These are phyloP conservation scores for Copidosoma floridanum DNA, from an alignment of 1,140 invertebrate genomes.

Conservation along the genomic window DNA sequence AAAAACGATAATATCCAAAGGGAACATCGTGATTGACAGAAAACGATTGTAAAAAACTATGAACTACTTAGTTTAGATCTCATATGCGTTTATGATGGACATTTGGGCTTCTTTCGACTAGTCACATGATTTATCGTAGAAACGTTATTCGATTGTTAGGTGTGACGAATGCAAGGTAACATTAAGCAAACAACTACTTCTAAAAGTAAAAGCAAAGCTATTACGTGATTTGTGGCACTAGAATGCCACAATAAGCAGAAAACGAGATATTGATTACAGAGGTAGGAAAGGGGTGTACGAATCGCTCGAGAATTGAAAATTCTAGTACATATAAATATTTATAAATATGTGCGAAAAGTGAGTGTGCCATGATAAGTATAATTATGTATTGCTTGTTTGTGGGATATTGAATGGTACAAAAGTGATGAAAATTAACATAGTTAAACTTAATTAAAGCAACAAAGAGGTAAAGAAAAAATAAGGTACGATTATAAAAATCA, in stretches of 20 bases:
- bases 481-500: constrained; percentile 5
- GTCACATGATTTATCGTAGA: neutral
- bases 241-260: neutral
- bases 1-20: constrained; percentile 18
- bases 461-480: neutral
- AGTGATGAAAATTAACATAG: constrained; percentile 29
- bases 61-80: constrained; percentile 14
- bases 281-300: constrained; percentile 37
- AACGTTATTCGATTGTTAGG: neutral
- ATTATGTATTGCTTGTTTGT: no score
- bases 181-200: neutral
- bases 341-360: constrained; percentile 10
- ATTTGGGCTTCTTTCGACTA: neutral
- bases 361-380: neutral
- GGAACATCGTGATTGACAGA: constrained; percentile 23
- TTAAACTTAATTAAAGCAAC: constrained; percentile 11
- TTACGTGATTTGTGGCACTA: neutral
- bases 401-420: no score
- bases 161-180: neutral
- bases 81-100: neutral
- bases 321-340: constrained; percentile 38
- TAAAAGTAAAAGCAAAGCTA: neutral
- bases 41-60: constrained; percentile 10
- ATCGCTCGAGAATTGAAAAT: constrained; percentile 47
- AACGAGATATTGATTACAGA: no score